Conservation (phyloP, 2,113 vertebrate species). For the Perca flavescens region DNA sequence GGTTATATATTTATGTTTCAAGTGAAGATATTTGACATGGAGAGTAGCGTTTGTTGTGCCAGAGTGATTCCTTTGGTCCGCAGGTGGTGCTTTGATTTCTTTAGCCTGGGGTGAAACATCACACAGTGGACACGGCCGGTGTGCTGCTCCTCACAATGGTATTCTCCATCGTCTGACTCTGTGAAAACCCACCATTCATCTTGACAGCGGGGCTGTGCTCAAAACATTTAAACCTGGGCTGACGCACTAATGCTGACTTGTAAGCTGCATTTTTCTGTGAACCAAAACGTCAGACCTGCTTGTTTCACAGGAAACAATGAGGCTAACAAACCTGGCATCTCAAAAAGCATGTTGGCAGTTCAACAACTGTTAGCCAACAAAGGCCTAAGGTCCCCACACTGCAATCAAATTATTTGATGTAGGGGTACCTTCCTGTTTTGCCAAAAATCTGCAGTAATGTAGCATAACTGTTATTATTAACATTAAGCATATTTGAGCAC, state of each 20-base stretch:
- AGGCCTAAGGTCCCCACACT: neutral
- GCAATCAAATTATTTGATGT: neutral
- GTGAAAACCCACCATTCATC: conserved; percentile 44
- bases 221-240: conserved; percentile 18
- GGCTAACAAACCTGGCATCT: neutral
- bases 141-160: conserved; percentile 45
- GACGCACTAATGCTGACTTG: conserved; percentile 2
- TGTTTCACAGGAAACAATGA: conserved; percentile 28
- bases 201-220: conserved; percentile 29
- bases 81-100: conserved; percentile 71
- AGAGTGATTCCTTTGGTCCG: conserved; percentile 40
- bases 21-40: conserved; percentile 44
- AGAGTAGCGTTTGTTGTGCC: conserved; percentile 44
- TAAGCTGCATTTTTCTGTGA: conserved; percentile 12
- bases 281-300: conserved; percentile 33
- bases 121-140: conserved; percentile 34
- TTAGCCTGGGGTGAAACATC: conserved; percentile 63
- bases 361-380: conserved; percentile 11
- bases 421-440: neutral
- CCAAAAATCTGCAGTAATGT: neutral
- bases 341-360: conserved; percentile 11
- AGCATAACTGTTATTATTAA: neutral
- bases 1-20: conserved; percentile 2
- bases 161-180: conserved; percentile 45
- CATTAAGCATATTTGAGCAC: neutral